Evolutionary conservation across 2,888 invertebrate genomes (phyloP), one percentile per base, ranked within the genome.

Genomic region (Endotricha flammealis): DNA sequence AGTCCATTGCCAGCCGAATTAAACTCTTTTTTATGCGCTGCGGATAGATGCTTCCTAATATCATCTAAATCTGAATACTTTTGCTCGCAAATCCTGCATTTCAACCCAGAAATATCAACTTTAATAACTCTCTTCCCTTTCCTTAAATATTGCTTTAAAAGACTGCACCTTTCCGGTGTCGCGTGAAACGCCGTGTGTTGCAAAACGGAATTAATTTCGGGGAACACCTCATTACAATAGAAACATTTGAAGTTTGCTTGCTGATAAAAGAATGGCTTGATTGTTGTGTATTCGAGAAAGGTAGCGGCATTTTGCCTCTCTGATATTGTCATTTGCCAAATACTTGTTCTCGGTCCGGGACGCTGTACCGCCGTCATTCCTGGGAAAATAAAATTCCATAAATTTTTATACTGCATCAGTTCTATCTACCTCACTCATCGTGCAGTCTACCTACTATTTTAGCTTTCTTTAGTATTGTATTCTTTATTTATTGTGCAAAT

Each of bases 171-270:
- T 16, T 80, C 81, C 0, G 80, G 80, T 0, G 69, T 58, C 0
- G 47, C 42, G 31, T 83, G 83, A 12, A 56, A 54, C 0, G 56
- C 44, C 0, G 73, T 67, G 23, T 83, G 83, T 35, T 74, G 63
- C 5, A 83, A 48, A 0, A 79, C 77, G 0, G 73, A 63, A 13
- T 76, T 64, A 3, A 85, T 59, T 53, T 85, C 85, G 0, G 85
- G 78, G 29, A 77, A 86, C 0, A 81, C 58, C 54, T 80, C 70
- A 7, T 71, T 64, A 54, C 85, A 86, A 43, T 81, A 86, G 47
- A 86, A 85, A 40, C 85, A 86, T 52, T 83, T 85, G 46, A 79
- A 86, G 54, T 77, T 85, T 0, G 81, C 83, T 53, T 85, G 82
- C 27, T 82, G 80, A 39, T 81, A 85, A 58, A 70, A 76, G 48